phyloP scores from a whole-genome alignment of 2,888 invertebrate genomes.

The Xylocampa areola region DNA sequence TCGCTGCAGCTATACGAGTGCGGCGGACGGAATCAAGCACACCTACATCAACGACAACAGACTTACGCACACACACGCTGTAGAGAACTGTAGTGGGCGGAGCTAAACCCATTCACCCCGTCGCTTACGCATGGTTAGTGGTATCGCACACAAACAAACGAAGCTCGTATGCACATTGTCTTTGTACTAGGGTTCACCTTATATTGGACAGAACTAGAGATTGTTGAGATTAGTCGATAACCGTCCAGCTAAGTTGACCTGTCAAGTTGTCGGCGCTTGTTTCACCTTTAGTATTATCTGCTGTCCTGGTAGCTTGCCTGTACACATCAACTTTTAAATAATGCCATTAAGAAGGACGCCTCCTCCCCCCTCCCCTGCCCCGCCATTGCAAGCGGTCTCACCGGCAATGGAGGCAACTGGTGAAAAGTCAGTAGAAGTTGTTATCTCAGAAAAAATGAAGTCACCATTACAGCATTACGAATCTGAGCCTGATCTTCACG shows the following conservation, averaged over 20 bases:
- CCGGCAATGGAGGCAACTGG: too few relatives aligned
- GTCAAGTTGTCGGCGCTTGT: slow-evolving; percentile 73
- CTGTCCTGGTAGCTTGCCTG: too few relatives aligned
- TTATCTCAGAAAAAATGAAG: too few relatives aligned
- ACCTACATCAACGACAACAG: slow-evolving; percentile 2
- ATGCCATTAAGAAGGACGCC: too few relatives aligned
- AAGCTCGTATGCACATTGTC: slow-evolving; percentile 8
- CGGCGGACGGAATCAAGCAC: slow-evolving; percentile 3
- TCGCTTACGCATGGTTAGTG: slow-evolving; percentile 5
- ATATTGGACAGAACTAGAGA: background rate
- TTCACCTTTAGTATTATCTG: too few relatives aligned
- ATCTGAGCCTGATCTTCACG: too few relatives aligned
- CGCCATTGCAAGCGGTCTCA: too few relatives aligned
- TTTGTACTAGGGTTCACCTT: slow-evolving; percentile 16
- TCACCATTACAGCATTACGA: too few relatives aligned
- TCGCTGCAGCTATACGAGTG: slow-evolving; percentile 1
- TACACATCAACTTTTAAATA: too few relatives aligned
- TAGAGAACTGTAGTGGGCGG: slow-evolving; percentile 6
- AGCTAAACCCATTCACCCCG: slow-evolving; percentile 3
- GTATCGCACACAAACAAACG: slow-evolving; percentile 5
- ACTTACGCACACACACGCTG: slow-evolving; percentile 2
- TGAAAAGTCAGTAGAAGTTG: too few relatives aligned
- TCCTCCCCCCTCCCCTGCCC: too few relatives aligned
- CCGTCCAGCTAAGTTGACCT: slow-evolving; percentile 12
- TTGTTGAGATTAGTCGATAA: background rate